Evolutionary conservation across 2,888 invertebrate genomes (phyloP).

Genomic region (Rhaphigaster nebulosa): DNA sequence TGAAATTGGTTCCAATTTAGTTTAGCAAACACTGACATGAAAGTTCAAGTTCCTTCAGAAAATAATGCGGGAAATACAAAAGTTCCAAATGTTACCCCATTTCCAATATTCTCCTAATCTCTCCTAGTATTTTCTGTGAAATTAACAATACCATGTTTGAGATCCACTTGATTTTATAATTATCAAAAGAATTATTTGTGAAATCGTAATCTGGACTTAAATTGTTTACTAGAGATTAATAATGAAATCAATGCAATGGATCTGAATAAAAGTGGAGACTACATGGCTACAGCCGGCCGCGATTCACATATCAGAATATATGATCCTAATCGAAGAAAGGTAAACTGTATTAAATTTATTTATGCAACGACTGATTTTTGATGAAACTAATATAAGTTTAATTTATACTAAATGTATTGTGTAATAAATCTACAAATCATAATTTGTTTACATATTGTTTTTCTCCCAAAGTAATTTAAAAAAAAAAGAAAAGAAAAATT

Average conservation of each 20-base stretch:
- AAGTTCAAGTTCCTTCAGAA: no score
- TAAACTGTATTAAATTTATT: not conserved
- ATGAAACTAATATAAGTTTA: not conserved
- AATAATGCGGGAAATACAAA: no score
- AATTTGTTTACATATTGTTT: no score
- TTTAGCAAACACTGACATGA: no score
- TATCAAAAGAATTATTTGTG: not conserved
- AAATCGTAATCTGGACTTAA: not conserved
- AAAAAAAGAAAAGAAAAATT: no score
- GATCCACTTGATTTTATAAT: no score
- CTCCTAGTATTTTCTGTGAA: no score
- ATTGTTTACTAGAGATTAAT: conserved; percentile 1
- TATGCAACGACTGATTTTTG: not conserved
- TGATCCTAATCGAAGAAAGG: conserved; percentile 35
- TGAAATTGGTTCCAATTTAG: no score
- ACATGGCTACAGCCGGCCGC: conserved; percentile 46
- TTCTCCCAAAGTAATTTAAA: no score
- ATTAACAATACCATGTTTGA: no score
- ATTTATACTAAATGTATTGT: not conserved
- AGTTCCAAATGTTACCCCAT: no score
- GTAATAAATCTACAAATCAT: no score
- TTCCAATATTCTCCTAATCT: not conserved
- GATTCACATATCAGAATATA: conserved; percentile 54
- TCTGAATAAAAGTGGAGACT: not conserved
- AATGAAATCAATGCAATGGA: conserved; percentile 58